A percentile compares a stretch with the other conserved stretches of the same genome.
These are phyloP conservation scores for Ptychoptera albimana DNA, from an alignment of 2,888 invertebrate species.

Conservation along the genomic window DNA sequence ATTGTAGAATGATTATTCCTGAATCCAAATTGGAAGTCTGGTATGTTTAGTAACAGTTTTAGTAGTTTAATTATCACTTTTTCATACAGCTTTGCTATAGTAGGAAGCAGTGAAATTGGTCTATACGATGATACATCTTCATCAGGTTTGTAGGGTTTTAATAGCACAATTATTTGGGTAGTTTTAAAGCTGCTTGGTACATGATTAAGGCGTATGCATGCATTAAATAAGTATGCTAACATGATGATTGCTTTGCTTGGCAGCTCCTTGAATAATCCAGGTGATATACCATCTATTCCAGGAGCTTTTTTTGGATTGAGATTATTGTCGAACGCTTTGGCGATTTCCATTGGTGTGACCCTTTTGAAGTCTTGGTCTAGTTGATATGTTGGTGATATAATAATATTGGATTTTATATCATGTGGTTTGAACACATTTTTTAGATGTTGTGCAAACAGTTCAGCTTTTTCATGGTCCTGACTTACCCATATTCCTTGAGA, in stretches of 20 bases:
- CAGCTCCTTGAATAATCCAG: background rate
- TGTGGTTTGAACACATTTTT: no score
- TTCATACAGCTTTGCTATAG: no score
- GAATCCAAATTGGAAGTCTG: background rate
- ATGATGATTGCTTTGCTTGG: background rate
- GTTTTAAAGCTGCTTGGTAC: background rate
- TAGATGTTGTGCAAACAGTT: no score
- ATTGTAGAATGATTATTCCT: background rate
- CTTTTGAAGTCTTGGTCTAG: background rate
- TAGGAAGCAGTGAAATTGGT: no score
- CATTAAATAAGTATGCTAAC: background rate
- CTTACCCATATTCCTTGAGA: no score
- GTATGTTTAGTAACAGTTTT: no score
- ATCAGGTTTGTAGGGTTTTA: no score
- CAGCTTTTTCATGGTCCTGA: no score
- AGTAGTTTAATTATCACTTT: no score
- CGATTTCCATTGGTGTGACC: background rate
- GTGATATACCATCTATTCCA: background rate
- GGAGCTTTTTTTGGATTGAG: background rate
- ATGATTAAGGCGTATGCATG: background rate
- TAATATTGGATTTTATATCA: background rate
- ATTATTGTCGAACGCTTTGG: background rate
- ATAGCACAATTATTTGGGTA: no score
- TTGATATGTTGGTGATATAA: background rate
- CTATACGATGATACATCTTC: no score